Base-by-base conservation (phyloP, 2,888 invertebrate species). In the Synanthedon vespiformis region DNA sequence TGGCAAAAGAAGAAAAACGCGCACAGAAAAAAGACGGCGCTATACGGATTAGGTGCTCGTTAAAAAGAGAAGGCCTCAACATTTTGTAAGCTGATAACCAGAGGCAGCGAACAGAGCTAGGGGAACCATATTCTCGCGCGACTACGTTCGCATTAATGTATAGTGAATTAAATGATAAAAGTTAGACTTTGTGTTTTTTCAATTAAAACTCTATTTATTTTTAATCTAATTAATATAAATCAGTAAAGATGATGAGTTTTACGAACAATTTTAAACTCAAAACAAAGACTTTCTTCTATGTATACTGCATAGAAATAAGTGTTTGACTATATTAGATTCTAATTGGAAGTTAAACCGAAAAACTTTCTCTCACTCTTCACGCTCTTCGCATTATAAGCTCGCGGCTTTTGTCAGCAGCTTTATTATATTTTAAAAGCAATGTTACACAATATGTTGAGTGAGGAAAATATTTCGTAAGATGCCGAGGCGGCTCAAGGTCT, bases 51-150 rank as follows among this genome's bases (percentile, higher is more conserved):
- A 75, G 72, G 65, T 58, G 64, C 61, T 59, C 56, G 80, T 63
- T 57, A 64, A 80, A 87, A 72, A 63, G 77, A 74, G 87, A 85
- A 72, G 68, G 78, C 68, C 67, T 74, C 65, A 74, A 77, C 85
- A 81, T 85, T 86, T 87, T 84, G 85, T 86, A 82, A 86, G 84
- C 83, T 86, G 87, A 87, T 87, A 87, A 86, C 83, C 83, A 82
- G 80, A 83, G 79, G 76, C 78, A 81, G 80, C 72, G 74, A 80
- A 78, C 80, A 76, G 53, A 78, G 76, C 80, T 81, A 81, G 86
- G 85, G 85, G 85, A 82, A 83, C 80, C 80, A 81, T 84, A 84
- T 83, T 86, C 85, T 85, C 80, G 79, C 77, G 79, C 81, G 78
- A 75, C 76, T 81, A n/a, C n/a, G n/a, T n/a, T 79, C 72, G 74